Conservation (phyloP, 2,888 invertebrate genomes). For the Xylota segnis region DNA sequence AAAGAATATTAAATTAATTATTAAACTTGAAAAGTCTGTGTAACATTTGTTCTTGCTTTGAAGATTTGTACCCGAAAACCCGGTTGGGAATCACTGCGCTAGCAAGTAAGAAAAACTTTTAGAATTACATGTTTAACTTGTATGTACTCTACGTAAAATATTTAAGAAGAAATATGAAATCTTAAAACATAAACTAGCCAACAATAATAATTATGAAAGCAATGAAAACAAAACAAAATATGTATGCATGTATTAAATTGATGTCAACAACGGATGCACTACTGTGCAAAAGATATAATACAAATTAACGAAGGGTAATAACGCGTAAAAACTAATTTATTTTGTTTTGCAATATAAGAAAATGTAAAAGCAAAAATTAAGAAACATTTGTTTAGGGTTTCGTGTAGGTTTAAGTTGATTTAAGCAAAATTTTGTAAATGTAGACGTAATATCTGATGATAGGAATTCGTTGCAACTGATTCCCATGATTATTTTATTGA, state of each 20-base stretch:
- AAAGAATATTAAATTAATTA: slow-evolving; percentile 9
- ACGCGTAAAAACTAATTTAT: neutral
- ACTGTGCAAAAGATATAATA: neutral
- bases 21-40: neutral
- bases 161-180: slow-evolving; percentile 3
- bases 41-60: slow-evolving; percentile 2
- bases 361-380: slow-evolving; percentile 16
- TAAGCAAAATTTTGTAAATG: slow-evolving; percentile 54
- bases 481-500: slow-evolving; percentile 32
- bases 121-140: slow-evolving; percentile 12
- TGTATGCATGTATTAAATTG: slow-evolving; percentile 8
- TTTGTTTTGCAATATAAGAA: slow-evolving; percentile 17
- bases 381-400: slow-evolving; percentile 60
- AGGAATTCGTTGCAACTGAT: slow-evolving; percentile 34
- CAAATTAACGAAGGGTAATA: slow-evolving; percentile 1
- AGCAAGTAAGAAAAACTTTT: neutral
- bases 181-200: slow-evolving; percentile 53
- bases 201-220: slow-evolving; percentile 5
- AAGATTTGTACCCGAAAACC: slow-evolving; percentile 2
- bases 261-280: slow-evolving; percentile 26
- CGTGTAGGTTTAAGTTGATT: slow-evolving; percentile 50
- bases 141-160: neutral
- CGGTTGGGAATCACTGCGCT: slow-evolving; percentile 29
- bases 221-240: neutral
- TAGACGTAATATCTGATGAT: slow-evolving; percentile 22